These are phyloP conservation scores for Mercenaria mercenaria DNA, from an alignment of 1,140 invertebrate species.

Conservation along the genomic window DNA sequence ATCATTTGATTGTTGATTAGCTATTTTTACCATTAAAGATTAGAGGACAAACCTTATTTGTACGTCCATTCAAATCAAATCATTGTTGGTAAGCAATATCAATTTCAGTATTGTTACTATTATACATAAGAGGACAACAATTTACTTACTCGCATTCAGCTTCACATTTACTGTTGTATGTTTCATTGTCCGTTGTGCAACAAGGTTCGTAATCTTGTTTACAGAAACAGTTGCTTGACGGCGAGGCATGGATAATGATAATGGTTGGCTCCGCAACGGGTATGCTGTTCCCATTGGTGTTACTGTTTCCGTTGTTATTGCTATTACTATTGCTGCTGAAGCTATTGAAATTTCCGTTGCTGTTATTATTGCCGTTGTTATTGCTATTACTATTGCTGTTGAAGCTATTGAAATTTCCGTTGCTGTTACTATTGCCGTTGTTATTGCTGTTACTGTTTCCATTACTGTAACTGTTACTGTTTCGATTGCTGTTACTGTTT, in stretches of 20 bases:
- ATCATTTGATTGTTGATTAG: too few relatives aligned
- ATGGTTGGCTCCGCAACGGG: neutral
- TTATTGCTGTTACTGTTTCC: neutral
- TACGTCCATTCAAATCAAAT: too few relatives aligned
- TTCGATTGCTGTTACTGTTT: neutral
- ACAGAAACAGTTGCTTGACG: neutral
- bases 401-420: neutral
- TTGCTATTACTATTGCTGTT: neutral
- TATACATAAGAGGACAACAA: too few relatives aligned
- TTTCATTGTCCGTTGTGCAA: conserved; percentile 7
- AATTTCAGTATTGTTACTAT: too few relatives aligned
- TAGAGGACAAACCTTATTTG: too few relatives aligned
- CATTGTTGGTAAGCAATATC: too few relatives aligned
- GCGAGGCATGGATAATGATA: too few relatives aligned
- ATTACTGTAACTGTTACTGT: neutral
- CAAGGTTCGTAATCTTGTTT: neutral
- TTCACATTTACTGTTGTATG: conserved; percentile 4
- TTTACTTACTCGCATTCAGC: conserved; percentile 28
- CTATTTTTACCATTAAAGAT: too few relatives aligned
- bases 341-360: conserved; percentile 6
- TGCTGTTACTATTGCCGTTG: neutral
- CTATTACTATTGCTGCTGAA: neutral
- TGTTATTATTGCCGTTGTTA: neutral
- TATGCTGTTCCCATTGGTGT: neutral
- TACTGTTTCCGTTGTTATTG: neutral